Base-by-base conservation (phyloP, 2,113 vertebrate genomes). In the Furnarius figulus region DNA sequence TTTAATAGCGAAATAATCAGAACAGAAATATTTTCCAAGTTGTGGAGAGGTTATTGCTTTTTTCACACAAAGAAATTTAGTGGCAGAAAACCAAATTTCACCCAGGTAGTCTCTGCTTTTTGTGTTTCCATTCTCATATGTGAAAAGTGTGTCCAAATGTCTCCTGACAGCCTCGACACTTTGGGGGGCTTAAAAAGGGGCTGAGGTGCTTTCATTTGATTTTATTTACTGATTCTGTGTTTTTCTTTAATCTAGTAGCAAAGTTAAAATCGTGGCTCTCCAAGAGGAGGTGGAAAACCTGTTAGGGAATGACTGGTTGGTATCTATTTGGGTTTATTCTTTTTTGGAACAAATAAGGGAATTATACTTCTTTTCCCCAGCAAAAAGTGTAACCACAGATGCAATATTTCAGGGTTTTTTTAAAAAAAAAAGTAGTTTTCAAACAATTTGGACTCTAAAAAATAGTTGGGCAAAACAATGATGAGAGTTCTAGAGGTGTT, bases 1-100 rank as follows among this genome's bases (percentile, higher is more conserved):
- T 98, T 96, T 97, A 97, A 98, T 97, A 97, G 95, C 80, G 91
- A 93, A 97, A 97, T 96, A 97, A 94, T 97, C 83, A 95, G 79
- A 95, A 97, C 84, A 94, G 76, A 96, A 95, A 93, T 89, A 95
- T 94, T 96, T 98, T 94, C 81, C 75, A 88, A 94, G 83, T 95
- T 94, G 87, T 6, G 33, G 77, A 67, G 95, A 87, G 59, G 91
- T 96, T 95, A 97, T 97, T 98, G 84, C 89, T 97, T 98, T 97
- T 95, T 93, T 85, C 67, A 39, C 72, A 61, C 91, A 72, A 86
- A 95, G 77, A 96, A 92, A 91, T 97, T 95, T 96, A 95, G 91
- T 65, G 58, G 52, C 40, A 56, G 93, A 68, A 97, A 92, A 92
- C 86, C 63, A 90, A 58, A 93, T 91, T 92, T 95, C 86, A 88